Conservation (phyloP, 2,888 invertebrate species). For the Drosophila ustulata region DNA sequence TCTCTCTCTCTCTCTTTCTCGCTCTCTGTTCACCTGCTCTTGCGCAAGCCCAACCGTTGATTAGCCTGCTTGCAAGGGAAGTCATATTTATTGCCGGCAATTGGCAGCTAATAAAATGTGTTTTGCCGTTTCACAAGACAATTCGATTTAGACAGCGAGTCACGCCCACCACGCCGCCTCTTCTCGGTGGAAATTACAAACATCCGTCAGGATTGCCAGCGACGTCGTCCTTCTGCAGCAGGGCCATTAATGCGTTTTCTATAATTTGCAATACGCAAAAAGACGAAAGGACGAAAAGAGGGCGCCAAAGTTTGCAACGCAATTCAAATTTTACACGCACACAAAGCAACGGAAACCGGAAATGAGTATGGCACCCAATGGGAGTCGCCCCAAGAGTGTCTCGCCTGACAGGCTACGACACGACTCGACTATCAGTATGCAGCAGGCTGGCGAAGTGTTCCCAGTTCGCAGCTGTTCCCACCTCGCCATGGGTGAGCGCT, state of each 20-base stretch:
- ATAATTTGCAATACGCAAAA: slow-evolving; percentile 70
- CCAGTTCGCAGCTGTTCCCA: slow-evolving; percentile 19
- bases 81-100: slow-evolving; percentile 74
- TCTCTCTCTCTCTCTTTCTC: slow-evolving; percentile 1
- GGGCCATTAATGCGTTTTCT: slow-evolving; percentile 75
- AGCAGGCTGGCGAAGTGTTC: slow-evolving; percentile 17
- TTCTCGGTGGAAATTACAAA: slow-evolving; percentile 72
- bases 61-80: slow-evolving; percentile 80
- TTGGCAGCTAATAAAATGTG: slow-evolving; percentile 71
- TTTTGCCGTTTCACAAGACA: slow-evolving; percentile 67
- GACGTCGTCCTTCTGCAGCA: neutral
- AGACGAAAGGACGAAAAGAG: slow-evolving; percentile 30
- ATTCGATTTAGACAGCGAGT: slow-evolving; percentile 65
- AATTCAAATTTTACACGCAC: slow-evolving; percentile 80
- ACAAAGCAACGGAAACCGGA: slow-evolving; percentile 83
- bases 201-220: slow-evolving; percentile 62
- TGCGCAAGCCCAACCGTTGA: slow-evolving; percentile 49
- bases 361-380: slow-evolving; percentile 79
- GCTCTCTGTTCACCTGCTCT: neutral
- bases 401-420: slow-evolving; percentile 28
- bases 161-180: slow-evolving; percentile 44
- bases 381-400: slow-evolving; percentile 45
- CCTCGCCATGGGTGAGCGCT: slow-evolving; percentile 7
- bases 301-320: slow-evolving; percentile 64
- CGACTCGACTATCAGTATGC: neutral